These are phyloP conservation scores for Eueremaeus valkanovi DNA, from an alignment of 2,888 invertebrate species.

Conservation along the genomic window DNA sequence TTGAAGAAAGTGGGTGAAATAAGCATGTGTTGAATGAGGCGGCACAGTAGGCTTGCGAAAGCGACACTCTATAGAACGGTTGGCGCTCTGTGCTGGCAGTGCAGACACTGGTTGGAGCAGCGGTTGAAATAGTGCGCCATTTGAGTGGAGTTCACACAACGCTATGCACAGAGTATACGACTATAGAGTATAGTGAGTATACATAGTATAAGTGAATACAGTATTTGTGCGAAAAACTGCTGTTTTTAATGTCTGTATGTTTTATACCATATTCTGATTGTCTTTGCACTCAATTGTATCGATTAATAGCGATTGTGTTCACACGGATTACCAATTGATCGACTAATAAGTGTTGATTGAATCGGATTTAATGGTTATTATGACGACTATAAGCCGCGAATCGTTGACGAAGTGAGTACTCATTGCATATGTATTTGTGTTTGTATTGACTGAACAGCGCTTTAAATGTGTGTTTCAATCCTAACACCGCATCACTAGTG, in stretches of 20 bases:
- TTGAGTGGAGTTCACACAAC: too few species aligned
- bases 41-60: too few species aligned
- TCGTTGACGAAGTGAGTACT: slow-evolving; percentile 1
- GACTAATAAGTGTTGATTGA: neutral
- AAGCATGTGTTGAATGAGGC: too few species aligned
- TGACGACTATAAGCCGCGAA: slow-evolving; percentile 23
- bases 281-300: neutral
- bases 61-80: slow-evolving; percentile 16
- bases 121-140: slow-evolving; percentile 26
- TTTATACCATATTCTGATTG: too few species aligned
- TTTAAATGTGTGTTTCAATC: neutral
- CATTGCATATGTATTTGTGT: too few species aligned
- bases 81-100: slow-evolving; percentile 5
- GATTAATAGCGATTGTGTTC: too few species aligned
- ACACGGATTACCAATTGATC: too few species aligned
- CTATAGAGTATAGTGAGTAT: too few species aligned
- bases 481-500: too few species aligned
- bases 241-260: neutral
- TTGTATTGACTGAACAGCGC: neutral
- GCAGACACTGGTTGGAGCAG: neutral
- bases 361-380: neutral
- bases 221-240: slow-evolving; percentile 4
- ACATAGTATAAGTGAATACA: too few species aligned
- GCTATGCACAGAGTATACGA: slow-evolving; percentile 3
- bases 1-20: neutral